These are phyloP conservation scores for Protodeltote pygarga DNA, from an alignment of 2,888 invertebrate species.

Conservation along the genomic window DNA sequence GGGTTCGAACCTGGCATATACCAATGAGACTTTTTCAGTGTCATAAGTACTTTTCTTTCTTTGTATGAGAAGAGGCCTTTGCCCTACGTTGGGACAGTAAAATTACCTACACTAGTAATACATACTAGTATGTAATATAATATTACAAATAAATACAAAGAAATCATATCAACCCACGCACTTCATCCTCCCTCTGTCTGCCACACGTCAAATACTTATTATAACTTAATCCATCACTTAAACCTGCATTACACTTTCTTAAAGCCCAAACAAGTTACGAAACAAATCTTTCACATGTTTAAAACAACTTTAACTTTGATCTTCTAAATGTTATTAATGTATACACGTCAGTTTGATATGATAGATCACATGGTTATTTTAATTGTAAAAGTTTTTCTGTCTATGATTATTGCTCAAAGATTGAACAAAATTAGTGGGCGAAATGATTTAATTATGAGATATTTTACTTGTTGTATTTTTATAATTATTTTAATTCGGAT, in stretches of 20 bases:
- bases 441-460: too few species aligned
- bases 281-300: constrained; percentile 32
- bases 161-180: not conserved
- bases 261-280: constrained; percentile 29
- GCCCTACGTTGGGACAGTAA: too few species aligned
- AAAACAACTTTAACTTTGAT: constrained; percentile 11
- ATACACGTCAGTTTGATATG: constrained; percentile 13
- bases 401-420: too few species aligned
- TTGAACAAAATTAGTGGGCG: too few species aligned
- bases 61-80: too few species aligned
- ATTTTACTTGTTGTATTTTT: too few species aligned
- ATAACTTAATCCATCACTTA: constrained; percentile 32
- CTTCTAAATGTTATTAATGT: constrained; percentile 27
- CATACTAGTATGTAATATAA: too few species aligned
- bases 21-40: too few species aligned
- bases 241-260: constrained; percentile 26
- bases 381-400: constrained; percentile 13
- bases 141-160: too few species aligned
- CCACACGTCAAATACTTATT: constrained; percentile 16
- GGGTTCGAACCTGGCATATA: too few species aligned
- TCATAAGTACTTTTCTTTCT: too few species aligned
- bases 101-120: too few species aligned
- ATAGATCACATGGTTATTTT: constrained; percentile 18
- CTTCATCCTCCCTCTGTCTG: not conserved
- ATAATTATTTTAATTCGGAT: not conserved